phyloP scores from a whole-genome alignment of 2,113 vertebrate genomes.

The Centropus unirufus region DNA sequence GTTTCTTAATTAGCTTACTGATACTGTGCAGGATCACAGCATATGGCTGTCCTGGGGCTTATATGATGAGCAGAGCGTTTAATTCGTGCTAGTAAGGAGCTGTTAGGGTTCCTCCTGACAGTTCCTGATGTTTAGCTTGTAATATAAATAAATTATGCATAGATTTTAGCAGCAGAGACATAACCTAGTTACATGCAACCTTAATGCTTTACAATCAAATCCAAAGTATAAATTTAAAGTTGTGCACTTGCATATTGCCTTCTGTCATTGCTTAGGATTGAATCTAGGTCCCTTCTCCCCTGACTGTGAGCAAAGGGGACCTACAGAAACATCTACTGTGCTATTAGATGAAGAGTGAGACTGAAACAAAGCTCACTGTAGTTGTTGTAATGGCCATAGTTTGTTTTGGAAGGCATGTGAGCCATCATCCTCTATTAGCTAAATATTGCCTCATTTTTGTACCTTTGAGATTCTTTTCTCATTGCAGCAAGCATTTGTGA shows the following conservation, averaged over 20 bases:
- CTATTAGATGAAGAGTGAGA: neutral
- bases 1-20: conserved; percentile 69
- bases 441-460: neutral
- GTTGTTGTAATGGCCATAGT: neutral
- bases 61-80: conserved; percentile 55
- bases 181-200: conserved; percentile 63
- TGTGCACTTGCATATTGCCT: conserved; percentile 23
- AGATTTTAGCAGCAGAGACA: conserved; percentile 66
- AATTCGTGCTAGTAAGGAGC: conserved; percentile 63
- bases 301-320: neutral
- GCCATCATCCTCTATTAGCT: neutral
- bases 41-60: conserved; percentile 70
- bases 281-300: conserved; percentile 1
- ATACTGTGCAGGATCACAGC: conserved; percentile 56
- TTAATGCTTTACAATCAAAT: conserved; percentile 62
- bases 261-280: conserved; percentile 13
- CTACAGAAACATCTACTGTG: neutral
- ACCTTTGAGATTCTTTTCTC: neutral
- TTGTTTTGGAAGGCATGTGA: neutral
- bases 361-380: neutral
- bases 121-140: conserved; percentile 70
- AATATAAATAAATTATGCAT: conserved; percentile 73
- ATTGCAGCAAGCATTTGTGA: neutral
- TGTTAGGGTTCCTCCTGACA: conserved; percentile 63
- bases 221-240: conserved; percentile 45